Base-by-base conservation (phyloP, 1,140 invertebrate genomes). In the Zaprionus ghesquierei region DNA sequence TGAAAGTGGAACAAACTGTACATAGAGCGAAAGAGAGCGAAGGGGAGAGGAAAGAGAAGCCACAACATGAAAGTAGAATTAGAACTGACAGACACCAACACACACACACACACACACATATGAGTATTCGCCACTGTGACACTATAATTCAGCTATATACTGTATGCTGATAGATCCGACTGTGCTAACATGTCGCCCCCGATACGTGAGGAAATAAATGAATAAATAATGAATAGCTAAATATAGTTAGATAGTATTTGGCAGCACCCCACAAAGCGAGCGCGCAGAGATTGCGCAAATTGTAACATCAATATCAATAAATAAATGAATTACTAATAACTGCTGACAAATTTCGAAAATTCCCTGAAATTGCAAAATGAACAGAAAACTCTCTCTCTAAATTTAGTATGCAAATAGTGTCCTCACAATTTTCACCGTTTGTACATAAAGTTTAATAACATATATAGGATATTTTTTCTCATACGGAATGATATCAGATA, bases 191-290 rank as follows among this genome's bases (percentile, higher is more conserved):
- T 75, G 66, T 65, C 60, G 60, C 75, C n/a, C n/a, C n/a, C 65
- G 75, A 77, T 65, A 46, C 18, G 41, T 22, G 41, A 46, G 20
- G 20, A 46, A 46, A 55, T 38, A 75, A 68, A 51, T 51, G 58
- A 59, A 84, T 82, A 71, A 82, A 77, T 89, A 79, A n/a, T n/a
- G n/a, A 66, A 87, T 79, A 81, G 78, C 64, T 76, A 60, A 53
- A 66, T 38, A 66, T 38, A 66, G 29, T 56, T 75, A 75, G 58
- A 29, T 38, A 46, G 20, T 23, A 51, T 74, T 63, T 69, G n/a
- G 58, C 31, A 61, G n/a, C n/a, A n/a, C n/a, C 31, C 13, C 13
- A 29, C 23, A 25, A 46, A 79, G 58, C n/a, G n/a, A n/a, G n/a
- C n/a, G n/a, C 63, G 27, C 81, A 75, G 70, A 72, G 69, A 82